Evolutionary conservation across 2,888 invertebrate genomes (phyloP).

Genomic region (Thymelicus sylvestris): DNA sequence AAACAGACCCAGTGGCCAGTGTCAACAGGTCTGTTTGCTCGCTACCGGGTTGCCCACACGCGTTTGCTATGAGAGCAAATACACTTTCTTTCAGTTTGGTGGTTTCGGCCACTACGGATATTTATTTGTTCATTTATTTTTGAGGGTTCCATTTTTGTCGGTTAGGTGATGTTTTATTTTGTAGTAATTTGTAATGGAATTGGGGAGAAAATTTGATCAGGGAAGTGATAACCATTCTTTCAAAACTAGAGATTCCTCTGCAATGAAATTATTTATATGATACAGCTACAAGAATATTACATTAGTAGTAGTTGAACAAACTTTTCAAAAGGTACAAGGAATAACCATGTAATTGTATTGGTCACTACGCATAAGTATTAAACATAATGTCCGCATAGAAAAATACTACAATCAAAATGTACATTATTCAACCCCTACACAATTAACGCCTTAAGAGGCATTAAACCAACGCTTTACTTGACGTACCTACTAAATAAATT

Average conservation of each 20-base stretch:
- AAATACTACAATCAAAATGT: background rate
- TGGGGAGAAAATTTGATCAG: no score
- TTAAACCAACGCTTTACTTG: background rate
- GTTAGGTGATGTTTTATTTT: background rate
- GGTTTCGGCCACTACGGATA: conserved; percentile 12
- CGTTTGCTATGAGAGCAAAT: conserved; percentile 50
- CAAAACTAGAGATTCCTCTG: no score
- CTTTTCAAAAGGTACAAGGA: no score
- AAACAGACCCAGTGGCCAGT: conserved; percentile 65
- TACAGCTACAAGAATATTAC: no score
- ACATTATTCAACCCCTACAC: background rate
- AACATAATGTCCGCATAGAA: background rate
- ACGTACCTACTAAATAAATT: conserved; percentile 11
- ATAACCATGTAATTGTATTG: no score
- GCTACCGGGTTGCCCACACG: conserved; percentile 84
- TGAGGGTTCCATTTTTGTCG: background rate
- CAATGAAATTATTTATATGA: no score
- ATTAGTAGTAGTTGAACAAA: no score
- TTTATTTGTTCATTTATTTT: background rate
- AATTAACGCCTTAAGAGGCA: background rate
- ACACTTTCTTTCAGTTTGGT: conserved; percentile 17
- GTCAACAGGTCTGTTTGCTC: conserved; percentile 77
- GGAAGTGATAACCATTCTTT: no score
- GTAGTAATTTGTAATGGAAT: no score
- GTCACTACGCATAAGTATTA: no score